Percentiles rank a stretch among this genome's conserved stretches.
phyloP scores from a whole-genome alignment of 2,888 invertebrate species.

The Erynnis tages region DNA sequence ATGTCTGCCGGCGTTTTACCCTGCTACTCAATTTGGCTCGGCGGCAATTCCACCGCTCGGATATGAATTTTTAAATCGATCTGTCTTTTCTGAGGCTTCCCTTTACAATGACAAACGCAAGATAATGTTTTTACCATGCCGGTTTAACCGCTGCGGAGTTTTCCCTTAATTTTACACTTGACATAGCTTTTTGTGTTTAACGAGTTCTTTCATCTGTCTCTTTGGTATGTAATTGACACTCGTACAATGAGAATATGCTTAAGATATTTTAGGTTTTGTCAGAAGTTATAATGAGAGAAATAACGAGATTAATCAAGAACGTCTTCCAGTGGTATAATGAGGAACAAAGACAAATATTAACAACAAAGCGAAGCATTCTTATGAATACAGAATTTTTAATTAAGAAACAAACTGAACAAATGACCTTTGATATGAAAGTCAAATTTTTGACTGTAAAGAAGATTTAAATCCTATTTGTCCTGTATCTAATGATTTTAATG shows the following conservation, averaged over 20 bases:
- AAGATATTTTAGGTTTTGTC: too few relatives aligned
- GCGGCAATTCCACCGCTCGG: constrained; percentile 30
- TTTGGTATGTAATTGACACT: background rate
- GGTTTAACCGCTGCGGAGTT: background rate
- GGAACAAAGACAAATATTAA: too few relatives aligned
- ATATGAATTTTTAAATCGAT: constrained; percentile 36
- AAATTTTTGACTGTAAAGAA: too few relatives aligned
- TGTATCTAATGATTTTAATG: too few relatives aligned
- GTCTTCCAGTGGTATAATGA: too few relatives aligned
- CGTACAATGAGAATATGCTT: background rate
- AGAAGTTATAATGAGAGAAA: too few relatives aligned
- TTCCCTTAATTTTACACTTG: background rate
- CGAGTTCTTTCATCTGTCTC: background rate
- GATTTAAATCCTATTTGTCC: too few relatives aligned
- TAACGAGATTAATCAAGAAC: too few relatives aligned
- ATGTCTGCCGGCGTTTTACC: constrained; percentile 26
- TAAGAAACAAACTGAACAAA: too few relatives aligned
- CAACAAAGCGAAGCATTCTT: too few relatives aligned
- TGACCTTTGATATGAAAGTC: too few relatives aligned
- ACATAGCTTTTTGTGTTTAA: background rate
- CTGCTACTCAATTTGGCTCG: constrained; percentile 32
- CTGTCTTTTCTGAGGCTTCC: constrained; percentile 18
- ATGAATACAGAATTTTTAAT: too few relatives aligned
- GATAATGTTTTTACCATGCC: constrained; percentile 9
- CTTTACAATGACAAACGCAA: constrained; percentile 29